phyloP scores from a whole-genome alignment of 2,888 invertebrate species.

The Cremastinae sp. region DNA sequence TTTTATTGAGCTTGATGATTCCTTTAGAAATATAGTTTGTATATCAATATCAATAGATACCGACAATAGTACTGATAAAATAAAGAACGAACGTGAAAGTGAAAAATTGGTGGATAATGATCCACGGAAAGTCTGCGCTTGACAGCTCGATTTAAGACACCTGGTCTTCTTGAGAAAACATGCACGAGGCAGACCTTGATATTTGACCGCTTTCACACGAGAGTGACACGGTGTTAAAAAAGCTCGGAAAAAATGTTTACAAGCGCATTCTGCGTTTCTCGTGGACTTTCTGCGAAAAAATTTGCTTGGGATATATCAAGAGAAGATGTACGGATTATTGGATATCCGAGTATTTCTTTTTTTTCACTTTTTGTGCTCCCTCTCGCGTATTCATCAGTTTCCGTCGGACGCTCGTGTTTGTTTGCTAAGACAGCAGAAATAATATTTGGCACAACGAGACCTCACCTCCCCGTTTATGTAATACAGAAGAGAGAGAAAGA shows the following conservation, averaged over 20 bases:
- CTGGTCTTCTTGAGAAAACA: slow-evolving; percentile 1
- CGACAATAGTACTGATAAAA: too few relatives aligned
- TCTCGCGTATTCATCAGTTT: slow-evolving; percentile 18
- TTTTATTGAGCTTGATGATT: too few relatives aligned
- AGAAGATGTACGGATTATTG: too few relatives aligned
- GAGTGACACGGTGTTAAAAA: neutral
- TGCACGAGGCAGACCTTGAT: slow-evolving; percentile 1
- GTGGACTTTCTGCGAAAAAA: too few relatives aligned
- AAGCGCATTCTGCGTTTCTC: too few relatives aligned
- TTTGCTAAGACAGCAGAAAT: slow-evolving; percentile 68
- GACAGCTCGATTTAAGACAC: neutral
- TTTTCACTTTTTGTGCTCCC: neutral
- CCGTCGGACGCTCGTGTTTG: slow-evolving; percentile 53
- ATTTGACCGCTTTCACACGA: slow-evolving; percentile 1
- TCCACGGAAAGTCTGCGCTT: slow-evolving; percentile 8
- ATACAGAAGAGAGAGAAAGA: slow-evolving; percentile 54
- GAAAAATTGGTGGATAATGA: slow-evolving; percentile 15
- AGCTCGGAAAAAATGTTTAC: neutral
- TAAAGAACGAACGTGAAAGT: too few relatives aligned
- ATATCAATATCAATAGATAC: too few relatives aligned
- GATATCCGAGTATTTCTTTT: too few relatives aligned
- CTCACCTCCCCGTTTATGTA: slow-evolving; percentile 63
- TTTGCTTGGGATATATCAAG: too few relatives aligned
- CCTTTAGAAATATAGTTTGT: too few relatives aligned
- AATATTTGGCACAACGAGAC: slow-evolving; percentile 70